Base-by-base conservation (phyloP, 2,888 invertebrate species). In the Cactoblastis cactorum region DNA sequence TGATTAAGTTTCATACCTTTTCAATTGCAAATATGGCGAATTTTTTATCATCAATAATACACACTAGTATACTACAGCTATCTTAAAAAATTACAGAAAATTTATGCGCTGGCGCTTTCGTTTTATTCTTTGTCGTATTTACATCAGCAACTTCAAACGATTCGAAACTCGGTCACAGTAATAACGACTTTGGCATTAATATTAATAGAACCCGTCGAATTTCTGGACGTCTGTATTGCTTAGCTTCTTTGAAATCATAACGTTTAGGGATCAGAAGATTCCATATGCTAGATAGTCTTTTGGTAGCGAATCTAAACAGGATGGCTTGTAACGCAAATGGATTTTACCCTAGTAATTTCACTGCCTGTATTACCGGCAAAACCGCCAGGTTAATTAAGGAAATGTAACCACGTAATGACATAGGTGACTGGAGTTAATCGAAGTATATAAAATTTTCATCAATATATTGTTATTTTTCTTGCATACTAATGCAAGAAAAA, bases 81-180 rank as follows among this genome's bases (percentile, higher is more conserved):
- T n/a, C n/a, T n/a, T n/a, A 28, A 15, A 39, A 47, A 15, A 24
- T 38, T 34, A 8, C 15, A 48, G 47, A 17, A 38, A 37, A 28
- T 18, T 18, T 12, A 17, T 28, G 17, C 38, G 47, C 39, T 41
- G 32, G 15, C 18, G 18, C 12, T 41, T 15, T 19, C 56, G 53
- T 54, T 54, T 45, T 53, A 49, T 55, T 58, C 51, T 48, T 41
- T 34, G 14, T 14, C 9, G 39, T 43, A 38, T 24, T 48, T 37
- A 56, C 54, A 58, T 58, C 56, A 58, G 53, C 45, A 33, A 56
- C 56, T 56, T 58, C 58, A 58, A 54, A 58, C 56, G 47, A 46
- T 34, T 33, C 39, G 34, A 49, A 51, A 48, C 17, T 56, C 54
- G 53, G 56, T 52, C 58, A 54, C 55, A 56, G 55, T 54, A 58